Evolutionary conservation across 2,888 invertebrate genomes (phyloP).

Genomic region (Eristalis arbustorum): DNA sequence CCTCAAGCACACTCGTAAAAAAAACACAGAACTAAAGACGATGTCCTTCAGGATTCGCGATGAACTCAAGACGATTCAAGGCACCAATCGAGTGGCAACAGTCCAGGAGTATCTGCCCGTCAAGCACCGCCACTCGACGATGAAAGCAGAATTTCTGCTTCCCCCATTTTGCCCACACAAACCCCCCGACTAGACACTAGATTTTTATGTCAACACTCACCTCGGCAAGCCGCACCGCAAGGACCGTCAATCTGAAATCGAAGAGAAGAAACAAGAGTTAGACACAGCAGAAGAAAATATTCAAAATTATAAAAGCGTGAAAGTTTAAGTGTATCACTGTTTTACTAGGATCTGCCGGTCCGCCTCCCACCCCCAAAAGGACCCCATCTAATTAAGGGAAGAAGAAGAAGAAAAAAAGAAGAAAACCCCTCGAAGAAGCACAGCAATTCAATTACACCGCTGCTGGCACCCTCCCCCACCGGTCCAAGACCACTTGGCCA

Average conservation of each 20-base stretch:
- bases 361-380: background rate
- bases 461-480: background rate
- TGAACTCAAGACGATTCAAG: background rate
- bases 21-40: background rate
- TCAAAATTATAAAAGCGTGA: conserved; percentile 29
- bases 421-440: background rate
- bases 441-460: conserved; percentile 59
- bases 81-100: background rate
- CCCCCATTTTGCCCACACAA: background rate
- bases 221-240: conserved; percentile 6
- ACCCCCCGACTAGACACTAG: background rate
- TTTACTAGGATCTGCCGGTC: background rate
- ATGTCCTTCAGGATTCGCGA: background rate
- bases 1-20: background rate
- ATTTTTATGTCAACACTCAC: conserved; percentile 26
- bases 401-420: background rate
- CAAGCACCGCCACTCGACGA: background rate
- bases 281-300: background rate
- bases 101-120: background rate
- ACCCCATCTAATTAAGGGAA: conserved; percentile 35
- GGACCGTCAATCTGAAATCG: conserved; percentile 40
- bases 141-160: background rate
- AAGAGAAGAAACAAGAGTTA: conserved; percentile 18
- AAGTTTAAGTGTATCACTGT: conserved; percentile 12
- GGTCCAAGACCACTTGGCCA: conserved; percentile 24